A percentile compares a stretch with the other conserved stretches of the same genome.
These are phyloP conservation scores for Deilephila elpenor DNA, from an alignment of 2,888 invertebrate genomes.

Conservation along the genomic window DNA sequence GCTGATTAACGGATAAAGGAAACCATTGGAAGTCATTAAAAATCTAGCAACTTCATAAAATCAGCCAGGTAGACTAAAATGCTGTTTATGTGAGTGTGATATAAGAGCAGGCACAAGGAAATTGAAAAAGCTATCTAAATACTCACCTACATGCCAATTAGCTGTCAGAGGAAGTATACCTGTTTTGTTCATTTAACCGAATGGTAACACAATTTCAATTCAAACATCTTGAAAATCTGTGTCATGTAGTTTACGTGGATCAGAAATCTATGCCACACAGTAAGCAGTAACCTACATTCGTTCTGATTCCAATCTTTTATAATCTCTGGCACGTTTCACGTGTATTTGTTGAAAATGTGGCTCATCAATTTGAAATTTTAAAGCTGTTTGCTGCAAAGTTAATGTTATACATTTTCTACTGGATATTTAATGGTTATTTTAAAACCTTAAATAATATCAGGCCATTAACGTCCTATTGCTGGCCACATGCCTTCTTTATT, in stretches of 20 bases:
- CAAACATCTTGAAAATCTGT: neutral
- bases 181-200: neutral
- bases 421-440: neutral
- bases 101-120: too few species aligned
- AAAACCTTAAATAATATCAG: neutral
- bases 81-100: too few species aligned
- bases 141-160: too few species aligned
- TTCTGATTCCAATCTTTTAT: neutral
- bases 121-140: too few species aligned
- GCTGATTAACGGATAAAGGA: too few species aligned
- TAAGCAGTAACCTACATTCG: conserved; percentile 2
- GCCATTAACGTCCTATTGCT: neutral
- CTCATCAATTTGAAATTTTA: neutral
- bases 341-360: conserved; percentile 6
- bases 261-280: neutral
- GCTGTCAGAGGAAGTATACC: neutral
- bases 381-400: neutral
- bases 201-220: neutral
- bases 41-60: too few species aligned
- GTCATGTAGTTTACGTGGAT: conserved; percentile 2
- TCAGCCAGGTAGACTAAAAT: too few species aligned
- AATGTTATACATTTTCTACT: neutral
- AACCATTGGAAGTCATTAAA: too few species aligned
- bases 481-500: too few species aligned
- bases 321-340: conserved; percentile 6